Evolutionary conservation across 2,888 invertebrate species (phyloP).

Genomic region (Caenorhabditis sulstoni): DNA sequence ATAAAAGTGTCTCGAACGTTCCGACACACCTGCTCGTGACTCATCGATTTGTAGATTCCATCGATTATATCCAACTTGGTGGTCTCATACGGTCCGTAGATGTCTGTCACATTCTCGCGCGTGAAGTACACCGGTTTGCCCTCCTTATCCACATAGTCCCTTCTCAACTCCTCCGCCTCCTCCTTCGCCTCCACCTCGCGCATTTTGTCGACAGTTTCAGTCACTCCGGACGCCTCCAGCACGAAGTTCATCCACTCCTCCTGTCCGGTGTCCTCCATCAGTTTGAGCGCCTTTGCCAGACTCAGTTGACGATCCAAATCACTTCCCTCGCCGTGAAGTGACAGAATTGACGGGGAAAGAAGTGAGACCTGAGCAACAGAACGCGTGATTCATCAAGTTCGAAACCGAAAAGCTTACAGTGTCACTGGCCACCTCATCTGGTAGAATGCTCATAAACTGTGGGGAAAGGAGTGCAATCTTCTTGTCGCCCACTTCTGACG

Average conservation of each 20-base stretch:
- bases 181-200: constrained; percentile 51
- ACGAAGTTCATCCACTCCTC: constrained; percentile 78
- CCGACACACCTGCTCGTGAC: too few species aligned
- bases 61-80: constrained; percentile 61
- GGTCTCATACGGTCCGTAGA: constrained; percentile 58
- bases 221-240: constrained; percentile 76
- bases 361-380: constrained; percentile 75
- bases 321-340: constrained; percentile 71
- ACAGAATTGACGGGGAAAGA: constrained; percentile 75
- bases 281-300: constrained; percentile 49
- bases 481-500: constrained; percentile 71
- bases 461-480: constrained; percentile 75
- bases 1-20: background rate
- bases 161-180: constrained; percentile 54
- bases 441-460: constrained; percentile 74
- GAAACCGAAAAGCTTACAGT: too few species aligned
- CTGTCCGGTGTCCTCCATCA: constrained; percentile 57
- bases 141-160: constrained; percentile 54
- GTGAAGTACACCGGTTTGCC: constrained; percentile 60
- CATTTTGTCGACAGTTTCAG: constrained; percentile 64
- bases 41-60: constrained; percentile 55
- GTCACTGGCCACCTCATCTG: constrained; percentile 71
- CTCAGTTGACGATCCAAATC: constrained; percentile 44
- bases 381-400: too few species aligned
- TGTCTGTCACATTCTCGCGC: constrained; percentile 58